Conservation (phyloP, 2,888 invertebrate species). For the Adelognathus sp. region DNA sequence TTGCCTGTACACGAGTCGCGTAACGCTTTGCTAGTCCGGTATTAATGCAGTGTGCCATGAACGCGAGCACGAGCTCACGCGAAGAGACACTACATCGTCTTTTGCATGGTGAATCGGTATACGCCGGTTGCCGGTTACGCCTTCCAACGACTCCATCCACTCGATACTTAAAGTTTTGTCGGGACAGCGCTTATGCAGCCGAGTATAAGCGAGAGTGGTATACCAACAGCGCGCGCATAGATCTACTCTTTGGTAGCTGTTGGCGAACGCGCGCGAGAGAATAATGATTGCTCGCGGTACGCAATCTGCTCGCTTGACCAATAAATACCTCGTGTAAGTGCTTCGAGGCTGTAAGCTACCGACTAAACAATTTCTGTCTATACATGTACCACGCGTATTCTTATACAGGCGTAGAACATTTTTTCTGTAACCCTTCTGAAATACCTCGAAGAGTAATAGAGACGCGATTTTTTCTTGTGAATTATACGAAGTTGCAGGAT, state of each 20-base stretch:
- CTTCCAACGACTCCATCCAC: conserved; percentile 52
- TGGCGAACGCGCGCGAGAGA: conserved; percentile 10
- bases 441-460: not conserved
- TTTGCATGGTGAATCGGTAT: conserved; percentile 36
- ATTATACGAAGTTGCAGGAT: not conserved
- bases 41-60: conserved; percentile 19
- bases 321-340: conserved; percentile 42
- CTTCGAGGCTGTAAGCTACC: conserved; percentile 28
- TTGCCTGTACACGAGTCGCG: conserved; percentile 23
- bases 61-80: conserved; percentile 18
- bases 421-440: not conserved
- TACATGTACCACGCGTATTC: not conserved
- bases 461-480: not conserved
- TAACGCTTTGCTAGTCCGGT: conserved; percentile 26
- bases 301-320: conserved; percentile 32
- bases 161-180: conserved; percentile 28
- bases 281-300: conserved; percentile 38
- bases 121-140: conserved; percentile 44
- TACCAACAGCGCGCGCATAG: not conserved
- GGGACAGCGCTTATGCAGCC: conserved; percentile 23
- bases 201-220: not conserved
- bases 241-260: not conserved
- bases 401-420: not conserved
- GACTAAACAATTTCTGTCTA: conserved; percentile 24
- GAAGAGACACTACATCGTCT: conserved; percentile 34